Conservation (phyloP, 2,797 vertebrate species). For the Podarcis lilfordi region DNA sequence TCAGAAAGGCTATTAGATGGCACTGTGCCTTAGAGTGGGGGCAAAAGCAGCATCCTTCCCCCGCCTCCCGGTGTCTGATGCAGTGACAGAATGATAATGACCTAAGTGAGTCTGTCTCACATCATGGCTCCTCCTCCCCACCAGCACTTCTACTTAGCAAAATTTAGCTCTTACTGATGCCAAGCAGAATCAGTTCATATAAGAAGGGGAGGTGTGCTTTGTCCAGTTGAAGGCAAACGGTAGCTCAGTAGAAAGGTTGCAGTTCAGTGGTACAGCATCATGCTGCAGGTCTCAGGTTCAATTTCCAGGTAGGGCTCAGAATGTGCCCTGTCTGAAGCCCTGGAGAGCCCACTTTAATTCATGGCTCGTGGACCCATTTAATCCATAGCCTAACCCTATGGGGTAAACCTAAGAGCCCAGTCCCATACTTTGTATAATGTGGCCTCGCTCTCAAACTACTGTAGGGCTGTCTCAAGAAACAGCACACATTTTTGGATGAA, state of each 20-base stretch:
- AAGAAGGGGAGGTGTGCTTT: background rate
- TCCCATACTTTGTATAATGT: background rate
- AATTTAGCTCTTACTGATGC: background rate
- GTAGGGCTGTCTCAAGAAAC: background rate
- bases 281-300: background rate
- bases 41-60: background rate
- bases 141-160: no score
- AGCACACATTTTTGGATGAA: background rate
- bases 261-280: no score
- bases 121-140: no score
- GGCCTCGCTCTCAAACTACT: background rate
- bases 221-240: background rate
- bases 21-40: background rate
- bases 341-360: background rate
- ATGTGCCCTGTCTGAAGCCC: no score
- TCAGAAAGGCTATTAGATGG: background rate
- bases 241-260: no score
- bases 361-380: background rate
- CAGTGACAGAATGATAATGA: no score
- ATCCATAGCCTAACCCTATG: background rate
- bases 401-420: no score
- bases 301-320: background rate
- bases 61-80: no score
- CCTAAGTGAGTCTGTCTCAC: no score
- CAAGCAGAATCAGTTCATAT: background rate